These are phyloP conservation scores for Cecidostiba fungosa DNA, from an alignment of 2,888 invertebrate species.

Conservation along the genomic window DNA sequence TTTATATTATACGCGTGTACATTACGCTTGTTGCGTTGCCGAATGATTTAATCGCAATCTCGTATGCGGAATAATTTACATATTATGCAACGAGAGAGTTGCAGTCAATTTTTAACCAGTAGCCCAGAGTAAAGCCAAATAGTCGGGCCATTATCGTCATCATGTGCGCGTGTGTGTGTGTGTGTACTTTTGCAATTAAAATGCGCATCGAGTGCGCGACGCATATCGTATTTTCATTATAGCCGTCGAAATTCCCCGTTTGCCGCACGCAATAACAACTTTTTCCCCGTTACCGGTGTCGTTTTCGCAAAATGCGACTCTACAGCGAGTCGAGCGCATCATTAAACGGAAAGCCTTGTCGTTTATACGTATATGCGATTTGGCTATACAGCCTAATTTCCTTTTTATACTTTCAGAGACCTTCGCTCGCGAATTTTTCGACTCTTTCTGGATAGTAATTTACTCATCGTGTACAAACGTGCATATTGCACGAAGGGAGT, in stretches of 20 bases:
- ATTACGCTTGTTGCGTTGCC: neutral
- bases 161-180: neutral
- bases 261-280: neutral
- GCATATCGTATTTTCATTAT: conserved; percentile 21
- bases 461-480: too few species aligned
- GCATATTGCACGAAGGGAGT: too few species aligned
- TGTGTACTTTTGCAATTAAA: conserved; percentile 22
- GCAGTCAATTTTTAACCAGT: conserved; percentile 12
- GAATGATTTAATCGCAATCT: neutral
- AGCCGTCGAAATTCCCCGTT: conserved; percentile 13
- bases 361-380: neutral
- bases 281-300: neutral
- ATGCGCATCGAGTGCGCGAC: neutral
- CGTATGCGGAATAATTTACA: neutral
- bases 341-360: neutral
- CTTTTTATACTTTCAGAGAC: neutral
- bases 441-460: too few species aligned
- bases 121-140: neutral
- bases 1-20: neutral
- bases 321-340: neutral
- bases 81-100: neutral
- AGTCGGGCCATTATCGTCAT: conserved; percentile 10
- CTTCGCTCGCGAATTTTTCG: too few species aligned
- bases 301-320: conserved; percentile 5
- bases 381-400: neutral